Percentiles rank a stretch among this genome's conserved stretches.
These are phyloP conservation scores for Acleris emargana DNA, from an alignment of 2,888 invertebrate species.

Conservation along the genomic window DNA sequence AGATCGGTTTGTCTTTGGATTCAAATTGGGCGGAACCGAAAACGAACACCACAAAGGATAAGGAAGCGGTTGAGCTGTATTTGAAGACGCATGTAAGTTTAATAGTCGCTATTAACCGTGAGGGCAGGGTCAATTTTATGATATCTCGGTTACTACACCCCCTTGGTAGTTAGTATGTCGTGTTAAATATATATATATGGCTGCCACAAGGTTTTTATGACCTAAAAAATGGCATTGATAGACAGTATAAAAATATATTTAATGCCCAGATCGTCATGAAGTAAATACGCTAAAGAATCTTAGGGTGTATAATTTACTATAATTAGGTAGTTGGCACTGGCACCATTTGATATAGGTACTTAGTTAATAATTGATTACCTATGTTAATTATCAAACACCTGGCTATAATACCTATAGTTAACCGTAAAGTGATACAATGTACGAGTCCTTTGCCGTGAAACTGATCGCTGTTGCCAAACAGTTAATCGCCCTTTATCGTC, in stretches of 20 bases:
- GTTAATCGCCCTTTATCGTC: slow-evolving; percentile 15
- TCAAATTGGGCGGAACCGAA: slow-evolving; percentile 85
- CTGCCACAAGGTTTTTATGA: too few relatives aligned
- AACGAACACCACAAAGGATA: slow-evolving; percentile 77
- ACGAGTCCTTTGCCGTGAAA: slow-evolving; percentile 6
- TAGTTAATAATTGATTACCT: not conserved
- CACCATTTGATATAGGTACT: too few relatives aligned
- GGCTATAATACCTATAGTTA: not conserved
- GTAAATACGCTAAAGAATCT: too few relatives aligned
- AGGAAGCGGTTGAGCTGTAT: slow-evolving; percentile 84
- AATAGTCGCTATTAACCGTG: not conserved
- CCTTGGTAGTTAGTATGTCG: not conserved
- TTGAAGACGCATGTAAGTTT: slow-evolving; percentile 83
- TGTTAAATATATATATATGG: too few relatives aligned
- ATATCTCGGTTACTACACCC: not conserved
- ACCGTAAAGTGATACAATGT: not conserved
- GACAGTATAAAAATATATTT: too few relatives aligned
- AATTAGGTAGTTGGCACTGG: too few relatives aligned
- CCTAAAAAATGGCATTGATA: too few relatives aligned
- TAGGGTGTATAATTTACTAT: too few relatives aligned
- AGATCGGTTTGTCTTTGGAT: slow-evolving; percentile 85
- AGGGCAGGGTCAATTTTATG: too few relatives aligned
- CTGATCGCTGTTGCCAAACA: slow-evolving; percentile 8
- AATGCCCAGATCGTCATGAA: too few relatives aligned
- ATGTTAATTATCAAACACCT: not conserved